These are phyloP conservation scores for Parnassius glacialis DNA, from an alignment of 2,888 invertebrate species.

Conservation along the genomic window DNA sequence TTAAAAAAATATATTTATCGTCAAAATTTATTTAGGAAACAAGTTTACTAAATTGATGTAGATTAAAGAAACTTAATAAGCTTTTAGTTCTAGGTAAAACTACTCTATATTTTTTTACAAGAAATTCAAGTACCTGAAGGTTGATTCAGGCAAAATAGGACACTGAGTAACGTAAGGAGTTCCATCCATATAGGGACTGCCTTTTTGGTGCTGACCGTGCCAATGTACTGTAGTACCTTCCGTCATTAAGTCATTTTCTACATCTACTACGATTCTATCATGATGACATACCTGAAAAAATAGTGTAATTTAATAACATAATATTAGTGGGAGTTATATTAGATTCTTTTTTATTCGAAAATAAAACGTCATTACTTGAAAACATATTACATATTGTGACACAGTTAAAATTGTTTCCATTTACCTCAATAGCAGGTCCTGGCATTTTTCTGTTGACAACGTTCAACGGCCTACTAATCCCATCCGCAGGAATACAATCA, in stretches of 20 bases:
- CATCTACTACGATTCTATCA: conserved; percentile 91
- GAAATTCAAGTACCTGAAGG: conserved; percentile 76
- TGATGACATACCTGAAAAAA: conserved; percentile 88
- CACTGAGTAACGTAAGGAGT: conserved; percentile 93
- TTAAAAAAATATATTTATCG: no score
- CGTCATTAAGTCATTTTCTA: conserved; percentile 88
- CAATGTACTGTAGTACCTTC: conserved; percentile 94
- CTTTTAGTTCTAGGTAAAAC: no score
- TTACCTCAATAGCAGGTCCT: conserved; percentile 91
- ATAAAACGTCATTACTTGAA: no score
- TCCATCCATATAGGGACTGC: conserved; percentile 93
- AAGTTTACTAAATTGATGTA: no score
- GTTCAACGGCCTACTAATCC: conserved; percentile 86
- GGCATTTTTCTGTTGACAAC: conserved; percentile 93
- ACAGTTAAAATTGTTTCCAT: no score
- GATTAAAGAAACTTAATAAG: no score
- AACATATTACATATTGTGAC: no score
- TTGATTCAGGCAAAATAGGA: conserved; percentile 87
- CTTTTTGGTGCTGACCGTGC: conserved; percentile 92
- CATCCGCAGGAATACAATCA: conserved; percentile 93
- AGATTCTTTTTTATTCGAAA: no score
- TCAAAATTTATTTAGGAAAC: no score
- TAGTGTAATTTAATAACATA: no score
- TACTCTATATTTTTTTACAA: no score
- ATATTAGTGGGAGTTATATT: no score